Base-by-base conservation (phyloP, 2,888 invertebrate species). In the Elaeidobius kamerunicus region DNA sequence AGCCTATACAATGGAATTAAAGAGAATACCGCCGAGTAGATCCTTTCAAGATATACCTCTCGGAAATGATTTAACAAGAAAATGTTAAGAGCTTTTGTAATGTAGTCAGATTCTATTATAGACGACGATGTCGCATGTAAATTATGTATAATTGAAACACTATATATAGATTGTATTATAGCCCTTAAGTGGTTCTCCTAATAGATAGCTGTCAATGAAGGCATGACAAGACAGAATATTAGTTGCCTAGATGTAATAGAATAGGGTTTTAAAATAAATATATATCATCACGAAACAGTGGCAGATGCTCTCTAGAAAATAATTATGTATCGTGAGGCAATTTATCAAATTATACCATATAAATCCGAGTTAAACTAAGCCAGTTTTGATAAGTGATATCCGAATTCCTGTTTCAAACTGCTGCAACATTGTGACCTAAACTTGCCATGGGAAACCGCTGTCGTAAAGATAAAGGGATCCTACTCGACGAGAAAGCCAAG, bases 121-220 rank as follows among this genome's bases (percentile, higher is more conserved):
- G 9, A 35, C 16, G 35, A 34, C 32, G 43, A 43, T 44, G 51
- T 39, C 45, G 40, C 51, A 51, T 51, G 51, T 51, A 51, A 51
- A 51, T 51, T 40, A 51, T 27, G 18, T 30, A 45, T 51, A 51
- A 51, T 51, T 51, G 51, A 51, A 51, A 39, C 40, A 34, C 34
- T 34, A 48, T 40, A 19, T 40, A 40, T 48, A 32, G 47, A 40
- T 23, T 40, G 34, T 48, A 48, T 40, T 27, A 46, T 48, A 20
- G n/a, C 34, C 20, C 20, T 32, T 39, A 48, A 48, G 47, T 40
- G 47, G 20, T 48, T 48, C 40, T 19, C 27, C 16, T 52, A 52
- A 52, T 52, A 52, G 46, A 14, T 36, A 46, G 35, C 52, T 47
- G 52, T 52, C 52, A 28, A 47, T 52, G 47, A 42, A 16, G 14